Evolutionary conservation across 2,888 invertebrate species (phyloP), one percentile per base, ranked within the genome.

Genomic region (Glaucopsyche alexis): DNA sequence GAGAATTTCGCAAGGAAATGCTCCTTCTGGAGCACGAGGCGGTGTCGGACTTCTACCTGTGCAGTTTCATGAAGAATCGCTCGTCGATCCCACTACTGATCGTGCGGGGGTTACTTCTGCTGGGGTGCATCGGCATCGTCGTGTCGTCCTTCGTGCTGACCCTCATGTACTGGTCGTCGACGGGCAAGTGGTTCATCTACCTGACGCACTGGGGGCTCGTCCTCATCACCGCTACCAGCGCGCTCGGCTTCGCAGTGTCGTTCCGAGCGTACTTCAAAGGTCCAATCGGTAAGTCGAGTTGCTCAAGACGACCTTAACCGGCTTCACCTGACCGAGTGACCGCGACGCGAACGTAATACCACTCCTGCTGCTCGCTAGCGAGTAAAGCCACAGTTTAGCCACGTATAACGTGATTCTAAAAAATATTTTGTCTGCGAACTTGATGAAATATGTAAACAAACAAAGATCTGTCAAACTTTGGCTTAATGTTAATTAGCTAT

Each of bases 171-270:
- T 69, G 79, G 5, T 38, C 79, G 5, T 38, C 71, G 0, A 74
- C 82, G 0, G 80, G 80, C 0, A 81, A 77, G 71, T 91, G 90
- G 91, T 83, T 83, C n/a, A 85, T 90, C 75, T 91, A 83, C 72
- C 78, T 92, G 78, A 92, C 91, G 13, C 89, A 90, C 74, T 92
- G 91, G 91, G 91, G 91, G 1, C 73, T 91, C 0, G 0, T 87
- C 0, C 77, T 88, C 1, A 89, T 87, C 55, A 82, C 87, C 7
- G 73, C 84, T 0, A 81, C 87, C 7, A 79, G 88, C 16, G 85
- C 82, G 50, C 80, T 87, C 38, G 89, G 84, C 6, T 82, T 85
- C 38, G 77, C 77, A 4, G 81, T 90, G 8, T 91, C 91, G 9
- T 71, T 81, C 6, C 75, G 72, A 74, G 86, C 82, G 2, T 84